Base-by-base conservation (phyloP, 2,113 vertebrate species). In the Macrotis lagotis region DNA sequence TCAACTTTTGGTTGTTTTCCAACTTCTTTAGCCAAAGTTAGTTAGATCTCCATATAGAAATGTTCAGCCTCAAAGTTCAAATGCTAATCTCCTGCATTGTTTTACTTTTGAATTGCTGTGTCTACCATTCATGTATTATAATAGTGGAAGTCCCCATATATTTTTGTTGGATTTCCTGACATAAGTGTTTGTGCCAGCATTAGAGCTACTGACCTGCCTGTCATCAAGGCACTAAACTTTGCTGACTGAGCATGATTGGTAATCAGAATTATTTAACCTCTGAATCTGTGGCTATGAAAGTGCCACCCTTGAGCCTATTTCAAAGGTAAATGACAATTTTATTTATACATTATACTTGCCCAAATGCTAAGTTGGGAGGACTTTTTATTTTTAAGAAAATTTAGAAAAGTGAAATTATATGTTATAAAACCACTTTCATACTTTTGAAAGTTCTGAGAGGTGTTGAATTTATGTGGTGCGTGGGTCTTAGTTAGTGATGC, bases 401-500 rank as follows among this genome's bases (percentile, higher is more conserved):
- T 28, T 8, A 95, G 89, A 92, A 37, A 92, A 96, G 90, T 96
- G 92, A 96, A 96, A 95, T 91, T 90, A 96, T 50, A n/a, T 94
- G 37, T 93, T 10, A 44, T 96, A 88, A n/a, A 94, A 94, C 47
- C 94, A 95, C 51, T 92, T 92, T 94, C 91, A 48, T 93, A 94
- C 44, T 44, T 51, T 93, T 89, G 96, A 93, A 93, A 31, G 94
- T 48, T 95, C 92, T 95, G 91, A 97, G 91, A 96, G 90, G 95
- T 97, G 93, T 37, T 96, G 94, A 94, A 96, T 1, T 48, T 96
- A 51, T 0, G 91, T 96, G 97, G 91, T 92, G 50, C 89, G 95
- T 95, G 97, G 93, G 94, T 92, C 95, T 96, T 98, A 98, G 98
- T 91, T 97, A 97, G 98, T 98, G 97, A 95, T 98, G 98, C 98